Percentiles rank a stretch among this genome's conserved stretches.
phyloP scores from a whole-genome alignment of 2,888 invertebrate genomes.

The Bimastos eiseni region DNA sequence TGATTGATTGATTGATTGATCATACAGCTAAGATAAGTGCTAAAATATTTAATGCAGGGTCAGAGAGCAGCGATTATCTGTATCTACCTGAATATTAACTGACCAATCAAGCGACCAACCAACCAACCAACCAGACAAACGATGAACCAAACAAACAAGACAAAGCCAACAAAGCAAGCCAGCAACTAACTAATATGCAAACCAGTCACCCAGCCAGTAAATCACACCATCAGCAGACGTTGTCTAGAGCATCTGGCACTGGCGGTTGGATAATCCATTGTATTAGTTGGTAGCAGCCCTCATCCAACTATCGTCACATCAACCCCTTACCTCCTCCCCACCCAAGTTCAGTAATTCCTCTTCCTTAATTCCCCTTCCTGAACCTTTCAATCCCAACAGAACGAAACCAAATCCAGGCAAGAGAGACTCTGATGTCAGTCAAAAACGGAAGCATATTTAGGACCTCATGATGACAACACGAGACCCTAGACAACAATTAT shows the following conservation, averaged over 20 bases:
- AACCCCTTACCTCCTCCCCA: no score
- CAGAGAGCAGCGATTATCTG: no score
- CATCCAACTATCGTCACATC: neutral
- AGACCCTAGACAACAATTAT: neutral
- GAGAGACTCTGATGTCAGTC: constrained; percentile 6
- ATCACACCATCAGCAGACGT: neutral
- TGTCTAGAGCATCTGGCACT: neutral
- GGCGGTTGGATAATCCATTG: neutral
- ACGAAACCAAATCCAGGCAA: neutral
- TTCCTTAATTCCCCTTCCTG: neutral
- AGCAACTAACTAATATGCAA: neutral
- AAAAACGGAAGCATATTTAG: neutral
- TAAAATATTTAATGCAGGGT: no score
- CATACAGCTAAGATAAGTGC: no score
- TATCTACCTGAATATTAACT: no score
- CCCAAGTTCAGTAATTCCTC: neutral
- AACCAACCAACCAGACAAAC: neutral
- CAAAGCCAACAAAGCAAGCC: neutral
- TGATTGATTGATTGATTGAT: no score
- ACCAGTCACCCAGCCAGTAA: neutral
- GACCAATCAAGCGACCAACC: neutral
- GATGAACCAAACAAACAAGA: no score
- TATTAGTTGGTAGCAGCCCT: neutral
- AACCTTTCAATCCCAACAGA: neutral
- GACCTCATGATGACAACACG: neutral